Percentiles rank a stretch among this genome's conserved stretches.
These are phyloP conservation scores for Berghia stephanieae DNA, from an alignment of 1,140 invertebrate genomes.

Conservation along the genomic window DNA sequence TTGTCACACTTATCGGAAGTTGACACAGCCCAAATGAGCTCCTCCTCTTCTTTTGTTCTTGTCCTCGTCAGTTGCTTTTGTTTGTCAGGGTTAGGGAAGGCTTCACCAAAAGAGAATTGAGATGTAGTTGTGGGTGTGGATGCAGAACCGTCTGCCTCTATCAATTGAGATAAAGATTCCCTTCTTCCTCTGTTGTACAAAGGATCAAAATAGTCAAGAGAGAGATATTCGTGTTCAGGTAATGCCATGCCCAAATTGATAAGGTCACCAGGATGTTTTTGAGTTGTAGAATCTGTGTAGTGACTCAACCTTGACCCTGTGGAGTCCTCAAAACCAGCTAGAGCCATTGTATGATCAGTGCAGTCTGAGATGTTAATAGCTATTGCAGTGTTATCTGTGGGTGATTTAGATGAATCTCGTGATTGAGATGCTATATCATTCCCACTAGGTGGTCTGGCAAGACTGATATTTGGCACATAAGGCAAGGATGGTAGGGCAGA, in stretches of 20 bases:
- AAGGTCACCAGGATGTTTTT: conserved; percentile 23
- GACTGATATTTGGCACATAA: conserved; percentile 1
- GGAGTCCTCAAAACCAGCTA: conserved; percentile 30
- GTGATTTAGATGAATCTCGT: conserved; percentile 1
- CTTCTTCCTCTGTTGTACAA: conserved; percentile 49
- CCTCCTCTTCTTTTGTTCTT: no score
- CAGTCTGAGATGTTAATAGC: no score
- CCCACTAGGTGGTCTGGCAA: conserved; percentile 36
- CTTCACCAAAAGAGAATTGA: conserved; percentile 45
- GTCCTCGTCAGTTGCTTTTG: no score
- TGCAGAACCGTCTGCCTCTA: neutral
- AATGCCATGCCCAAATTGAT: conserved; percentile 15
- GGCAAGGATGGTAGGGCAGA: neutral
- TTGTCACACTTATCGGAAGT: conserved; percentile 31
- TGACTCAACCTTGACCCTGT: conserved; percentile 31
- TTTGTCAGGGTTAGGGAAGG: conserved; percentile 37
- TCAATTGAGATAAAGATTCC: conserved; percentile 43
- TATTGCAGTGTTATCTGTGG: no score
- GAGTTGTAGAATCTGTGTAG: conserved; percentile 12
- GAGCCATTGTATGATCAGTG: neutral
- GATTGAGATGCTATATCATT: conserved; percentile 8
- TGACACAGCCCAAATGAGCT: conserved; percentile 36
- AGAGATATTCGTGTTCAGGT: conserved; percentile 57
- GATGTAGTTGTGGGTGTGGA: neutral
- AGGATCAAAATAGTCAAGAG: conserved; percentile 59